phyloP scores from a whole-genome alignment of 2,797 vertebrate genomes.

The Diceros bicornis region DNA sequence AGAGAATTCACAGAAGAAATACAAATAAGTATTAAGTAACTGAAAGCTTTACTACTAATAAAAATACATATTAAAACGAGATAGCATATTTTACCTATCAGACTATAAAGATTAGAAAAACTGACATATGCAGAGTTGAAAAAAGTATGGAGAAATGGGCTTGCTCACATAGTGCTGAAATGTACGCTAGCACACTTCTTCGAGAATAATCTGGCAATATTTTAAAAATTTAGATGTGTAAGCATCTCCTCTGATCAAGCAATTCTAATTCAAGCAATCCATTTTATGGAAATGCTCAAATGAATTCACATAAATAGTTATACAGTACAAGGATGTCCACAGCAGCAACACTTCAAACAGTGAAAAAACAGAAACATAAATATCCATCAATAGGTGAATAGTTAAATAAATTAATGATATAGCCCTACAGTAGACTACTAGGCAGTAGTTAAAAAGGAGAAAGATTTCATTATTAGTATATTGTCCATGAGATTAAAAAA shows the following conservation, averaged over 20 bases:
- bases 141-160: neutral
- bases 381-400: neutral
- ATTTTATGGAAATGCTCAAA: neutral
- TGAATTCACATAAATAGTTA: neutral
- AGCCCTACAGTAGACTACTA: neutral
- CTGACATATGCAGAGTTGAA: neutral
- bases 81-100: neutral
- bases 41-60: constrained; percentile 48
- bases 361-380: neutral
- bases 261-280: constrained; percentile 24
- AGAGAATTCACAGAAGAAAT: constrained; percentile 55
- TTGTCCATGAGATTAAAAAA: neutral
- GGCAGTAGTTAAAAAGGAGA: neutral
- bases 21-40: constrained; percentile 49
- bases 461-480: neutral
- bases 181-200: neutral
- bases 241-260: neutral
- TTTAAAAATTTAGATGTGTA: neutral
- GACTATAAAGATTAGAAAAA: neutral
- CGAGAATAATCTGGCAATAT: neutral
- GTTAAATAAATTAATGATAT: neutral
- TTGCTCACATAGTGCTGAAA: neutral
- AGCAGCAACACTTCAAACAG: constrained; percentile 38
- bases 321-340: neutral
- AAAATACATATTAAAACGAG: constrained; percentile 34